Evolutionary conservation across 2,797 vertebrate genomes (phyloP).

Genomic region (Phaenicophaeus curvirostris): DNA sequence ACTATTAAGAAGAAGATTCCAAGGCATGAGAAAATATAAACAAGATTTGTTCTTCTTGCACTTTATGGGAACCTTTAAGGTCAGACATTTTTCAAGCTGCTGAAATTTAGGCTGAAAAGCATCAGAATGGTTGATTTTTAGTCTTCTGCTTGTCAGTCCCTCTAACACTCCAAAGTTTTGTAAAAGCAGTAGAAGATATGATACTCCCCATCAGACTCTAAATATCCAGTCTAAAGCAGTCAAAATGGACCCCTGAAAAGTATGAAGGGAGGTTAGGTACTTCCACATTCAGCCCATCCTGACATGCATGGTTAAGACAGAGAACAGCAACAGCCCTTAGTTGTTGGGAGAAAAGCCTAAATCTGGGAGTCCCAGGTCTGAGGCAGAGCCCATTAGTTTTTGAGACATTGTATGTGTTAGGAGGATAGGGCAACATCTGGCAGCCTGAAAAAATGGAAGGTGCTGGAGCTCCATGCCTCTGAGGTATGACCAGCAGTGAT

Average conservation of each 20-base stretch:
- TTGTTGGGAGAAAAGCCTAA: not conserved
- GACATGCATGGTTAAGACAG: not conserved
- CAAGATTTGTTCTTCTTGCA: not conserved
- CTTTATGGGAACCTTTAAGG: not conserved
- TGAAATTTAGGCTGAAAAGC: not conserved
- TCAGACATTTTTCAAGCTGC: not conserved
- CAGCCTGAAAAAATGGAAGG: not conserved
- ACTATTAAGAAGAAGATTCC: not conserved
- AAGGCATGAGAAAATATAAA: not conserved
- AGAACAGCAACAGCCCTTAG: not conserved
- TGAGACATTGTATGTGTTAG: not conserved
- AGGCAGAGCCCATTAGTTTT: not conserved
- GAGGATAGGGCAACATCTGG: not conserved
- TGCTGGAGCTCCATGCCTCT: not conserved
- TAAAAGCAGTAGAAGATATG: not conserved
- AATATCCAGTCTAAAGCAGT: not conserved
- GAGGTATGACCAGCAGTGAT: fast-evolving
- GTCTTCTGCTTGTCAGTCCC: not conserved
- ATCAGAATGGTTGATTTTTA: not conserved
- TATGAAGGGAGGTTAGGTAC: not conserved
- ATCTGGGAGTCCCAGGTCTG: not conserved
- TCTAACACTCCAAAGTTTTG: not conserved
- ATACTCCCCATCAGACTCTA: not conserved
- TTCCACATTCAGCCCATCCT: not conserved
- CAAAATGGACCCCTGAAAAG: not conserved